These are phyloP conservation scores for Pristionchus arcanus DNA, from an alignment of 2,888 invertebrate genomes.

Conservation along the genomic window DNA sequence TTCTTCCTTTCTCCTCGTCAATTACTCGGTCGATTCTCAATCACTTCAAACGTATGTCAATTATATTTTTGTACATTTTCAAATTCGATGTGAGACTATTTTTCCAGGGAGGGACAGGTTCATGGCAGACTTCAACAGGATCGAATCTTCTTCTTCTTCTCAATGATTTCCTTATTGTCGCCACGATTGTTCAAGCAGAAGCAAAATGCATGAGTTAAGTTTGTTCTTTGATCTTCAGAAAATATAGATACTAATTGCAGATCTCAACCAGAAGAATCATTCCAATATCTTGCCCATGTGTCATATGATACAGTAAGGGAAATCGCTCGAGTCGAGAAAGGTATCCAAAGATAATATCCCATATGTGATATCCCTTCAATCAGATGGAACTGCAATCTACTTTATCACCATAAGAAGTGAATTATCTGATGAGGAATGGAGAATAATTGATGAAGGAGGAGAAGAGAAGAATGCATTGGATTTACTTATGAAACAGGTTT, in stretches of 20 bases:
- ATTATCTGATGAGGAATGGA: conserved; percentile 50
- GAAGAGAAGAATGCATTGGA: conserved; percentile 17
- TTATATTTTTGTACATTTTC: not conserved
- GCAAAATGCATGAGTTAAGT: not conserved
- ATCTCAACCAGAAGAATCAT: conserved; percentile 2
- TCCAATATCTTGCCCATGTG: conserved; percentile 9
- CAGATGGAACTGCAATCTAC: conserved; percentile 3
- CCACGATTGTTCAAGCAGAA: not conserved
- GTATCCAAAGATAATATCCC: not conserved
- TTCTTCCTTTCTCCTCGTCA: conserved; percentile 45
- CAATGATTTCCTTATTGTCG: conserved; percentile 27
- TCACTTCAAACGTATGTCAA: not conserved
- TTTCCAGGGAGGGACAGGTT: conserved; percentile 33
- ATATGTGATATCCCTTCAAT: not conserved
- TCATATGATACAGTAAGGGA: conserved; percentile 35
- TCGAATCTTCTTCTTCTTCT: conserved; percentile 34
- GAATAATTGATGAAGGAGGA: conserved; percentile 18
- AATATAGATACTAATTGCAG: too few species aligned
- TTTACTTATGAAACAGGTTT: conserved; percentile 37
- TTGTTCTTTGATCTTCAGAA: not conserved
- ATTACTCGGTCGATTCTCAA: conserved; percentile 38
- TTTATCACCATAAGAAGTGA: conserved; percentile 48
- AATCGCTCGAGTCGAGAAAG: conserved; percentile 26
- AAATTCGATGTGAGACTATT: too few species aligned
- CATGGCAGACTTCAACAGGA: not conserved